Conservation (phyloP, 2,797 vertebrate species). For the Sebastes nivosus region DNA sequence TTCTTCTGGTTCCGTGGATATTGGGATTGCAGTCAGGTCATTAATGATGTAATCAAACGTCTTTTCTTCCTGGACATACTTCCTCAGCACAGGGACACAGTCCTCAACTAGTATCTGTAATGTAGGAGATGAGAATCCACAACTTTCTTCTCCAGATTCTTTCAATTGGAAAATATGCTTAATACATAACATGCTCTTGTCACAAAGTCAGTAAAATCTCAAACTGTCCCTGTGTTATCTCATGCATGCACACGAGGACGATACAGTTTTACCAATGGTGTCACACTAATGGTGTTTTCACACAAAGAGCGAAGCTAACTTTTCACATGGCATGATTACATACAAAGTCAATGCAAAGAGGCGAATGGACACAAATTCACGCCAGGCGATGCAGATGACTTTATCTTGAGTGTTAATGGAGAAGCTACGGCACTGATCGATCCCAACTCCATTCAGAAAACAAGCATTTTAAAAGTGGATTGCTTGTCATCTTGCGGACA, state of each 20-base stretch:
- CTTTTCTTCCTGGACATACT: constrained; percentile 94
- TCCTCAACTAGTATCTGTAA: constrained; percentile 94
- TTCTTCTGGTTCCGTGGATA: constrained; percentile 97
- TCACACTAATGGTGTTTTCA: background rate
- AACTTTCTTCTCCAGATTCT: background rate
- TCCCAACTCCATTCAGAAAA: background rate
- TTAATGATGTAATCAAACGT: constrained; percentile 98
- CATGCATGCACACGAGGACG: background rate
- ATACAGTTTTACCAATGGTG: background rate
- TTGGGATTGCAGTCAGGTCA: constrained; percentile 96
- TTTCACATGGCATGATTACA: too few relatives aligned
- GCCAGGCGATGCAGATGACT: background rate
- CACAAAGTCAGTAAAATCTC: background rate
- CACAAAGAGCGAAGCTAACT: too few relatives aligned
- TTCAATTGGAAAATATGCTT: background rate
- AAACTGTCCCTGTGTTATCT: background rate
- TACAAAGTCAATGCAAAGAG: too few relatives aligned
- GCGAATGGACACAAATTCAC: too few relatives aligned
- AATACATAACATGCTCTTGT: background rate
- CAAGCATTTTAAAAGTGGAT: background rate
- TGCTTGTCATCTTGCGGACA: background rate
- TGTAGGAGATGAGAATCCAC: background rate
- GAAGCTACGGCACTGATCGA: too few relatives aligned
- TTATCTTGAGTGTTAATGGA: background rate
- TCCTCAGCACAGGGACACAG: constrained; percentile 97